These are phyloP conservation scores for Lampris incognitus DNA, from an alignment of 2,113 vertebrate species.

Conservation along the genomic window DNA sequence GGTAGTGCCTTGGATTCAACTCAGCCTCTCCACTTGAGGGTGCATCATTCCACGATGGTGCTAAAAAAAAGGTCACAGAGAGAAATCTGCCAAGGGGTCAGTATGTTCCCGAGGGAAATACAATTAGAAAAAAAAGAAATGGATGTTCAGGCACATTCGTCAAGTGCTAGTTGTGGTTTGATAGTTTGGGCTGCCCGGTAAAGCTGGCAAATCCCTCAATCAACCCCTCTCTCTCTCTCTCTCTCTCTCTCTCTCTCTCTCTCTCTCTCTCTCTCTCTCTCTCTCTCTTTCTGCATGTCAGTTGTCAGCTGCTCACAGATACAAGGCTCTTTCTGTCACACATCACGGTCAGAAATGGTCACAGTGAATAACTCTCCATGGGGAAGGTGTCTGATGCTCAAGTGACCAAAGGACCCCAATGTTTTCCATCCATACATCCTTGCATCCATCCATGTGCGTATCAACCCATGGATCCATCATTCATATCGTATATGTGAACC, in stretches of 20 bases:
- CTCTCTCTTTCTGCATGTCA: constrained; percentile 7
- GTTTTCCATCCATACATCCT: neutral
- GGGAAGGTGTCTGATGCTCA: no score
- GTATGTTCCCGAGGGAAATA: neutral
- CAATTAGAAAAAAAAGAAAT: neutral
- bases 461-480: neutral
- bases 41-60: constrained; percentile 12
- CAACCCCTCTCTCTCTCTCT: constrained; percentile 12
- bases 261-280: neutral
- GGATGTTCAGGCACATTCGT: neutral
- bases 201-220: constrained; percentile 26
- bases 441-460: neutral
- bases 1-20: neutral
- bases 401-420: neutral
- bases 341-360: constrained; percentile 3
- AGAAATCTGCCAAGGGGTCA: constrained; percentile 1
- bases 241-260: neutral
- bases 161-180: constrained; percentile 4
- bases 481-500: no score
- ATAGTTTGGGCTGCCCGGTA: constrained; percentile 21
- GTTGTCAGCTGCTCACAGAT: constrained; percentile 22
- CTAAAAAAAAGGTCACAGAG: constrained; percentile 29
- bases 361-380: constrained; percentile 5
- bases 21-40: neutral
- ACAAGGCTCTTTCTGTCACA: neutral